These are phyloP conservation scores for Aythya fuligula DNA, from an alignment of 2,797 vertebrate genomes.

Conservation along the genomic window DNA sequence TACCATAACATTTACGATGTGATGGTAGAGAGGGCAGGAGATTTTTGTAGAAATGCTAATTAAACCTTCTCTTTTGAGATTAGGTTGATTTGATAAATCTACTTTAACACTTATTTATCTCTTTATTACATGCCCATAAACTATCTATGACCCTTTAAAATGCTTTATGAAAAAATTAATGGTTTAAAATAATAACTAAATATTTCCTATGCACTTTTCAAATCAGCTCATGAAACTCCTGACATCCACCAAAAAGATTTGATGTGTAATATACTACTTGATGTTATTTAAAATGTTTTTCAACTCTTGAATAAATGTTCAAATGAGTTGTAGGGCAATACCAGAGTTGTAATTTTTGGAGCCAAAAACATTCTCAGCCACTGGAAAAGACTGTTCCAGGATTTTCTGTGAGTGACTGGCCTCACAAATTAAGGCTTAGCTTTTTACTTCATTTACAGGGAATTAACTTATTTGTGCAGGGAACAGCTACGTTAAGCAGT, in stretches of 20 bases:
- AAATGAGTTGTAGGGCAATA: neutral
- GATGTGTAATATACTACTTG: neutral
- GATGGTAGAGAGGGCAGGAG: neutral
- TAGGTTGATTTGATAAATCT: conserved; percentile 30
- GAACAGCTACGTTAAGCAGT: conserved; percentile 8
- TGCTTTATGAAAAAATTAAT: conserved; percentile 18
- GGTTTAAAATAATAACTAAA: neutral
- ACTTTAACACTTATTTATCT: neutral
- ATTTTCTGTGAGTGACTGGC: conserved; percentile 53
- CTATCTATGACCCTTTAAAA: neutral
- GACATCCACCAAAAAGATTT: neutral
- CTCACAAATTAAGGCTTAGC: conserved; percentile 42
- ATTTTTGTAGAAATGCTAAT: neutral
- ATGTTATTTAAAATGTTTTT: neutral
- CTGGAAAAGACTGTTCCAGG: neutral
- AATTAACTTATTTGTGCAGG: conserved; percentile 45
- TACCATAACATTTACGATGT: neutral
- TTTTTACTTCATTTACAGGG: conserved; percentile 51
- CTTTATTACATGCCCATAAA: neutral
- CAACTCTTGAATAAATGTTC: neutral
- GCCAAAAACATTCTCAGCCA: neutral
- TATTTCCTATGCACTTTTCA: neutral
- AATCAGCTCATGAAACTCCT: neutral
- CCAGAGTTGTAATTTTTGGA: neutral
- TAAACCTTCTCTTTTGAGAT: neutral